A percentile compares a stretch with the other conserved stretches of the same genome.
These are phyloP conservation scores for Macrochelys suwanniensis DNA, from an alignment of 2,797 vertebrate species.

Conservation along the genomic window DNA sequence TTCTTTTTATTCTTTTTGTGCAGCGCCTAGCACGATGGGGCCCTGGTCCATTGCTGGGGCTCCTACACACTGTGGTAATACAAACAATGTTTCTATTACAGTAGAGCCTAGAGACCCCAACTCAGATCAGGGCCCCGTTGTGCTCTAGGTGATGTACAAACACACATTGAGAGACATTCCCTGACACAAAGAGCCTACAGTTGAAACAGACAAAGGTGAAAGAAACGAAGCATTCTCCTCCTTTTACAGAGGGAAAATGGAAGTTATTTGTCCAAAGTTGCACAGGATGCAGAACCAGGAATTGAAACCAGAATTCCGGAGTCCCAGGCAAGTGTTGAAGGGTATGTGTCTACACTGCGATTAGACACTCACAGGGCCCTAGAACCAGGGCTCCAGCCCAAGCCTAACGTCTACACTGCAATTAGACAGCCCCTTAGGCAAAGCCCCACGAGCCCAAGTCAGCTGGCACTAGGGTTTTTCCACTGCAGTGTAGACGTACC, in stretches of 20 bases:
- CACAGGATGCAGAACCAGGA: not conserved
- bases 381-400: no score
- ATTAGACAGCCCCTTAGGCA: not conserved
- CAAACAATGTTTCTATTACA: no score
- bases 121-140: not conserved
- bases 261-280: not conserved
- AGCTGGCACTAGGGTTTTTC: not conserved
- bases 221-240: fast-evolving
- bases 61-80: no score
- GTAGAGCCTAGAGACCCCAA: not conserved
- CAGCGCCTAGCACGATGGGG: not conserved
- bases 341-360: no score
- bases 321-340: no score
- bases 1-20: not conserved
- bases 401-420: not conserved
- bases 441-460: not conserved
- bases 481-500: not conserved
- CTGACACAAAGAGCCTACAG: not conserved
- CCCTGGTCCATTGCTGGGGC: no score
- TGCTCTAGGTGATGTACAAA: not conserved
- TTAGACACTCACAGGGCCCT: no score
- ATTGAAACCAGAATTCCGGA: fast-evolving
- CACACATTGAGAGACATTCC: not conserved
- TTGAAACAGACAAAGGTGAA: not conserved
- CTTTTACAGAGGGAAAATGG: no score